These are phyloP conservation scores for Xestia xanthographa DNA, from an alignment of 2,888 invertebrate species.

Conservation along the genomic window DNA sequence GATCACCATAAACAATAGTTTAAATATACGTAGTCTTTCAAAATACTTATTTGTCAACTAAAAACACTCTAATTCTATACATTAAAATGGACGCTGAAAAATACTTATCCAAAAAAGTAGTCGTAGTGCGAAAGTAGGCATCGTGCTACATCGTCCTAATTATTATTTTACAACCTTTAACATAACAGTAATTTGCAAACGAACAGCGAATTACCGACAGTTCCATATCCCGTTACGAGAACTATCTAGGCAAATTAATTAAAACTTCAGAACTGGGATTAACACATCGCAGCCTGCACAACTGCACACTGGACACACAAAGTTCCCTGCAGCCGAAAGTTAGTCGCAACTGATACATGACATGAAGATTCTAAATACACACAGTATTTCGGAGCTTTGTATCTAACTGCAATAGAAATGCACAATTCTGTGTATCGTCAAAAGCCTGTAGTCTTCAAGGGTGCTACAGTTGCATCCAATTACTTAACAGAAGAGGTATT, in stretches of 20 bases:
- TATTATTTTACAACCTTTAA: background rate
- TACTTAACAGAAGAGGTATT: slow-evolving; percentile 11
- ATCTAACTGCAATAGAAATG: background rate
- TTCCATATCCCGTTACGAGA: background rate
- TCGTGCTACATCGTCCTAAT: background rate
- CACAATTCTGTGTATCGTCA: slow-evolving; percentile 12
- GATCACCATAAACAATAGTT: background rate
- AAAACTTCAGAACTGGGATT: slow-evolving; percentile 26
- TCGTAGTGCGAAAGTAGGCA: too few species aligned
- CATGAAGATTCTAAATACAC: background rate
- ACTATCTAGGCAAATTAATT: slow-evolving; percentile 25
- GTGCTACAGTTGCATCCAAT: slow-evolving; percentile 14
- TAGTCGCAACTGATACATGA: background rate
- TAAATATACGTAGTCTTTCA: background rate
- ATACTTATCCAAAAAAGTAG: too few species aligned
- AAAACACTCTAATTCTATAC: background rate
- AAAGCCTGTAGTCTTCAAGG: background rate
- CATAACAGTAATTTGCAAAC: background rate
- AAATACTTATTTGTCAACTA: background rate
- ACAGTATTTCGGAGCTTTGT: slow-evolving; percentile 5
- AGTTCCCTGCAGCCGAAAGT: background rate
- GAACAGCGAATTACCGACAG: background rate
- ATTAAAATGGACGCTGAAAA: background rate
- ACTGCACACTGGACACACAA: background rate
- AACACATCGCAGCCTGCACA: slow-evolving; percentile 1